Evolutionary conservation across 2,797 vertebrate genomes (phyloP).

Genomic region (Thunnus albacares): DNA sequence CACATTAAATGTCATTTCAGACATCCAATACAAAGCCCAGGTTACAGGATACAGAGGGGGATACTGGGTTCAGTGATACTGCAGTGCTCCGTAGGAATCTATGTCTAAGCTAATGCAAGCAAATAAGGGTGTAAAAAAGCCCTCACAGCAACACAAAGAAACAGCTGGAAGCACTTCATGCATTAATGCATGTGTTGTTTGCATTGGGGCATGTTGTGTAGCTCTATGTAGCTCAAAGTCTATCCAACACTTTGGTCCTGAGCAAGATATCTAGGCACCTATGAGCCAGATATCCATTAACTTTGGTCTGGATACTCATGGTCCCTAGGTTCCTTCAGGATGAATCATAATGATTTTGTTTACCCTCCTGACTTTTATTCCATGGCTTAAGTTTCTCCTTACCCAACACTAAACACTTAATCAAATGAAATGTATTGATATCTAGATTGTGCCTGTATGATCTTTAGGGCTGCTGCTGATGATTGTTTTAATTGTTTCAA

Average conservation of each 20-base stretch:
- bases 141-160: conserved; percentile 1
- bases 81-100: conserved; percentile 21
- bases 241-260: background rate
- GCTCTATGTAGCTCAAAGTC: background rate
- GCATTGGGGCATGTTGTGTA: conserved; percentile 1
- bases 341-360: background rate
- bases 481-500: too few species aligned
- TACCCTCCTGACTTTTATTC: background rate
- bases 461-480: too few species aligned
- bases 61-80: conserved; percentile 12
- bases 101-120: conserved; percentile 37
- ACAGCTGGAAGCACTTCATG: background rate
- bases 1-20: conserved; percentile 62
- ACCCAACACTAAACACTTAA: too few species aligned
- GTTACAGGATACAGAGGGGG: conserved; percentile 29
- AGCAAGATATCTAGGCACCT: background rate
- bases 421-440: background rate
- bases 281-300: conserved; percentile 2
- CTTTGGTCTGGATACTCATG: background rate
- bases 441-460: too few species aligned
- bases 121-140: conserved; percentile 26
- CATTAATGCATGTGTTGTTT: conserved; percentile 38
- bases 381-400: background rate
- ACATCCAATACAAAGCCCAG: conserved; percentile 21
- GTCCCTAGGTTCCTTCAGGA: background rate